Percentiles rank a stretch among this genome's conserved stretches.
These are phyloP conservation scores for Rhabditoides inermis DNA, from an alignment of 2,888 invertebrate species.

Conservation along the genomic window DNA sequence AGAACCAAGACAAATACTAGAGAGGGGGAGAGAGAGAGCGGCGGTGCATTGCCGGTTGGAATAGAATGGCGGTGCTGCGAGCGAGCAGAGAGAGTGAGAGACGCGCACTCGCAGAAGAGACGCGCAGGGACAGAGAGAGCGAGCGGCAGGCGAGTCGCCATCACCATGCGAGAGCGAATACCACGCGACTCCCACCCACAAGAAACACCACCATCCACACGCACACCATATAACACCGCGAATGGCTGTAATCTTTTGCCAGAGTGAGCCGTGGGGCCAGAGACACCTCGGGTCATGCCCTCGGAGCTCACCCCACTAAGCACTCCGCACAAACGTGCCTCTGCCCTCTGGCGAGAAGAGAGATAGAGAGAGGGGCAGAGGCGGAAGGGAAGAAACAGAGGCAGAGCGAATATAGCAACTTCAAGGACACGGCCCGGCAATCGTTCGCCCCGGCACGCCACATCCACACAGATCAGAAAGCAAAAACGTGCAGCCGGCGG, in stretches of 20 bases:
- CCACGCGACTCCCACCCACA: too few species aligned
- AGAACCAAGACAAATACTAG: neutral
- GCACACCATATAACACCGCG: too few species aligned
- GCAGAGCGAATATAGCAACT: neutral
- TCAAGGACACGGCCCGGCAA: neutral
- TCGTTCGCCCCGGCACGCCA: too few species aligned
- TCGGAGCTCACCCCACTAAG: too few species aligned
- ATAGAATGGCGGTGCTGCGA: neutral
- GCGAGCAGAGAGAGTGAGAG: neutral
- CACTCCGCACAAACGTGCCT: too few species aligned
- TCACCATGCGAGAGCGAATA: neutral
- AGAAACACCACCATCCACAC: too few species aligned
- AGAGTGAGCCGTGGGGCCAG: too few species aligned
- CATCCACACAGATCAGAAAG: too few species aligned
- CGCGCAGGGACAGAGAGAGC: neutral
- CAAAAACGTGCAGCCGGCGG: too few species aligned
- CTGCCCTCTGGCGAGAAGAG: neutral
- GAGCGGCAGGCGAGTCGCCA: neutral
- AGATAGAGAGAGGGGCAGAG: conserved; percentile 1
- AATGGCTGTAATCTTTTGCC: too few species aligned
- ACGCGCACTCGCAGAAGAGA: neutral
- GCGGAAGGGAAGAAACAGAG: neutral
- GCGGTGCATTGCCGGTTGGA: neutral
- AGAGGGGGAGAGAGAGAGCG: neutral
- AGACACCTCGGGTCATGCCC: too few species aligned